Percentiles rank a stretch among this genome's conserved stretches.
Evolutionary conservation across 2,797 vertebrate species (phyloP).

Genomic region (Melanitta fusca): DNA sequence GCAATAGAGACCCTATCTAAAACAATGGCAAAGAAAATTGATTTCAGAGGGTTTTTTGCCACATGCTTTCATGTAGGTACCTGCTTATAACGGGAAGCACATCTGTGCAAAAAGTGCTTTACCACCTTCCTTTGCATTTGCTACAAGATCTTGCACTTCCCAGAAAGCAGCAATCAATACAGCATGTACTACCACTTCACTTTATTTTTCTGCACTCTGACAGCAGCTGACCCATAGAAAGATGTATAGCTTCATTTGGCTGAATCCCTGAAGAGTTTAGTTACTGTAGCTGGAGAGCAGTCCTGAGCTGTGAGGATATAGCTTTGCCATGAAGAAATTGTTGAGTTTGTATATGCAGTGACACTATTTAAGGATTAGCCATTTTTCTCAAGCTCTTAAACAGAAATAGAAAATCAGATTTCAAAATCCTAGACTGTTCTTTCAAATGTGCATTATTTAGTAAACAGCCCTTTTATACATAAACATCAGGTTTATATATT

Average conservation of each 20-base stretch:
- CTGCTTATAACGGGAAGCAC: not conserved
- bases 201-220: not conserved
- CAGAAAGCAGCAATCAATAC: not conserved
- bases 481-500: not conserved
- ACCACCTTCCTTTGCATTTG: not conserved
- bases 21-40: not conserved
- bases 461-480: not conserved
- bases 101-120: not conserved
- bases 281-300: not conserved
- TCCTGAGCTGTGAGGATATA: not conserved
- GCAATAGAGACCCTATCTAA: not conserved
- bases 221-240: not conserved
- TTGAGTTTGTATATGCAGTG: not conserved
- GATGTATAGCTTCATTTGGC: not conserved
- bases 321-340: not conserved
- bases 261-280: not conserved
- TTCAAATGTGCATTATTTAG: not conserved
- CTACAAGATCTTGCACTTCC: not conserved
- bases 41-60: not conserved
- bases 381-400: not conserved
- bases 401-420: constrained; percentile 6
- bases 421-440: not conserved
- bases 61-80: not conserved
- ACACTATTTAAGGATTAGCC: not conserved
- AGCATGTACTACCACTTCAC: not conserved